Conservation (phyloP, 2,113 vertebrate genomes). For the Cavia porcellus region DNA sequence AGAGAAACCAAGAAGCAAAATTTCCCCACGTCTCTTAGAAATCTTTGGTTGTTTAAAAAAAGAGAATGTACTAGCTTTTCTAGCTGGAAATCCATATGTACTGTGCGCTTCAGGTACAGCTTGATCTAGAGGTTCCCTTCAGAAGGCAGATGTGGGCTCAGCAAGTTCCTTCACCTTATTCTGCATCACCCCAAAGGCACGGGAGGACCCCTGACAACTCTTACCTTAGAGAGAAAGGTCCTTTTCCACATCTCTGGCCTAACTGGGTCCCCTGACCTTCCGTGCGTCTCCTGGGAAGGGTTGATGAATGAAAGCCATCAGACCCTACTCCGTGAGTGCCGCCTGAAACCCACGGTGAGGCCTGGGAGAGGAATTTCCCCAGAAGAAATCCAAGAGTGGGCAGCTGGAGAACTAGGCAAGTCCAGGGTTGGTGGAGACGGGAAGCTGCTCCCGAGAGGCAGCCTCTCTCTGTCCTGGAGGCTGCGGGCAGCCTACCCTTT, state of each 20-base stretch:
- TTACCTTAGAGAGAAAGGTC: neutral
- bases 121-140: neutral
- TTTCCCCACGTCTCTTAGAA: neutral
- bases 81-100: neutral
- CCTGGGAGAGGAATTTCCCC: too few relatives aligned
- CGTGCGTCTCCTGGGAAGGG: neutral
- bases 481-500: too few relatives aligned
- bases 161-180: neutral
- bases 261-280: neutral
- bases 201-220: neutral
- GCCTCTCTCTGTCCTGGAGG: neutral
- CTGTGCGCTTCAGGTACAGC: neutral
- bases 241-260: neutral
- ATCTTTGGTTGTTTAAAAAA: neutral
- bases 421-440: too few relatives aligned
- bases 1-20: neutral
- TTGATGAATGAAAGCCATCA: neutral
- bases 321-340: rapidly evolving
- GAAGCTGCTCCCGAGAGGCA: neutral
- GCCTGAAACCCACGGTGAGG: neutral
- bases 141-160: neutral
- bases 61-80: neutral
- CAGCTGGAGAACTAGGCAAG: neutral
- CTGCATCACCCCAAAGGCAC: neutral
- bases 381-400: neutral